These are phyloP conservation scores for Euwallacea similis DNA, from an alignment of 1,140 invertebrate genomes.

Conservation along the genomic window DNA sequence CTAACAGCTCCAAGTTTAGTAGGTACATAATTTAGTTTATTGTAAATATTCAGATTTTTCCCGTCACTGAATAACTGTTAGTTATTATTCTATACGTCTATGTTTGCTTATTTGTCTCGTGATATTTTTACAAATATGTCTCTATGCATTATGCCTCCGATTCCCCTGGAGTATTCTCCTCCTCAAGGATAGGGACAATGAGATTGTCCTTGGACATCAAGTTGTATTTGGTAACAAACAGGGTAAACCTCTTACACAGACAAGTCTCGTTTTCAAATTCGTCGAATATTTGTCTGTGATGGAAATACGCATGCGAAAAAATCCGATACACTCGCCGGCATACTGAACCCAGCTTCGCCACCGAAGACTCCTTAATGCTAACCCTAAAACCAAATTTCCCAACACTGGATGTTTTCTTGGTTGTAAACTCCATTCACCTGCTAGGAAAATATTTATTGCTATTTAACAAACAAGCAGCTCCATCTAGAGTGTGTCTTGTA, in stretches of 20 bases:
- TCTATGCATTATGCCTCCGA: constrained; percentile 64
- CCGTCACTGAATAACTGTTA: too few species aligned
- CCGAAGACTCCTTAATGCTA: constrained; percentile 98
- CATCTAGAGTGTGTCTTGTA: constrained; percentile 98
- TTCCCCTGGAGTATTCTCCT: constrained; percentile 69
- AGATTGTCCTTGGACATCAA: constrained; percentile 98
- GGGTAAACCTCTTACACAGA: constrained; percentile 94
- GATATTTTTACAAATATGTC: constrained; percentile 7
- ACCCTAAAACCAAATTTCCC: constrained; percentile 65
- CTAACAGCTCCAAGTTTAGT: too few species aligned
- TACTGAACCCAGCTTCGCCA: constrained; percentile 96
- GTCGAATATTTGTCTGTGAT: constrained; percentile 96
- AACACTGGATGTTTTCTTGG: not conserved
- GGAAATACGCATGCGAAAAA: constrained; percentile 99
- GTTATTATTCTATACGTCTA: too few species aligned
- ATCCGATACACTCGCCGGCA: constrained; percentile 98
- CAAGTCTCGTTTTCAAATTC: constrained; percentile 97
- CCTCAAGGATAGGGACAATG: constrained; percentile 93
- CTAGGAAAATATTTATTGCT: constrained; percentile 99
- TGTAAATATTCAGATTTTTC: too few species aligned
- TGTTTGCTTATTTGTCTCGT: too few species aligned
- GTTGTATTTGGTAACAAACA: constrained; percentile 98
- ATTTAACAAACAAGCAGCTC: constrained; percentile 96
- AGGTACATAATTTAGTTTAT: too few species aligned
- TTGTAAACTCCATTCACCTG: constrained; percentile 64